Evolutionary conservation across 2,797 vertebrate species (phyloP), one percentile per base, ranked within the genome.

Genomic region (Rhyacichthys aspro): DNA sequence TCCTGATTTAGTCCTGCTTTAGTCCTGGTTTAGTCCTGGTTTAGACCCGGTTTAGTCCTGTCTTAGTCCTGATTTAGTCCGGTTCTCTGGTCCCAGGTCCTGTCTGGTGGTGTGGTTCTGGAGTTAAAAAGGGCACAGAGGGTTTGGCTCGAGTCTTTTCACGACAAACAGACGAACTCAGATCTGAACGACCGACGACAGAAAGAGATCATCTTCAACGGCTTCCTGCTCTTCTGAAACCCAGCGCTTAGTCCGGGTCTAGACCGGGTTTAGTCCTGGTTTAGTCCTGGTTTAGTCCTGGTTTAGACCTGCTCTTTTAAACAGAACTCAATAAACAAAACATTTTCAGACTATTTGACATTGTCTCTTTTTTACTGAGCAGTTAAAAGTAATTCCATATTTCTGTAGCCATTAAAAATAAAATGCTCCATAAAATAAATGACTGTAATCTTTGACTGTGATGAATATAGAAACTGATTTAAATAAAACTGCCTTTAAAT

Each of bases 201-300:
- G 0, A 89, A 88, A 54, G 6, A 16, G 17, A 82, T 88, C 55
- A 63, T 67, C 70, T 89, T 89, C 68, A 89, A n/a, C 5, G 87
- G 86, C 41, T 89, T 89, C 68, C 60, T 86, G 69, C 32, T 89
- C 18, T 85, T 79, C 47, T 1, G 8, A 41, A 16, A 34, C 1
- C 12, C 14, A 11, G 0, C n/a, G 39, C 12, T n/a, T 4, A 14
- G 11, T 14, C 12, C 23, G 1, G 39, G 11, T 41, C 23, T 4
- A 38, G 11, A 41, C 14, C 39, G 1, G 12, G 39, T 14, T 7
- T 4, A 14, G 11, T n/a, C 12, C 23, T 5, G 39, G 11, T 41
- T 41, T 41, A 38, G 11, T n/a, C 14, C 39, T 0, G 12, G 39
- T 14, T 7, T 4, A 14, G 11, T n/a, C 12, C 23, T 5, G 39